Conservation (phyloP, 1,140 invertebrate species). For the Drosophila kohkoa region DNA sequence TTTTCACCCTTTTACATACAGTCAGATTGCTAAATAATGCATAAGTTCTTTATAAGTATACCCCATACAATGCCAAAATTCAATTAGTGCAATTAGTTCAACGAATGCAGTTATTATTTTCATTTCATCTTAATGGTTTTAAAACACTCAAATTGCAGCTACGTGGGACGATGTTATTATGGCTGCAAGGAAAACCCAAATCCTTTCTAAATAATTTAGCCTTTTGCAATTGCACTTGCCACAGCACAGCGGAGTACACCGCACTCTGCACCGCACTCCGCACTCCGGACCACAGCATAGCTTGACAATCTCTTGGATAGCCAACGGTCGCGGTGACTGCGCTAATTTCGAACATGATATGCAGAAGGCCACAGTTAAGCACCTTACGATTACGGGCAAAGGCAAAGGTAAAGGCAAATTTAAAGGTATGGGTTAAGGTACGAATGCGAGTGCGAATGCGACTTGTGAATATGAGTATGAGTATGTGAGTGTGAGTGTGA, state of each 20-base stretch:
- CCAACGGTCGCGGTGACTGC: slow-evolving; percentile 65
- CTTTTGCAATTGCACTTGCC: slow-evolving; percentile 41
- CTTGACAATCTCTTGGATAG: slow-evolving; percentile 63
- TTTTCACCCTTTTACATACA: too few species aligned
- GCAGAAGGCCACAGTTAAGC: slow-evolving; percentile 76
- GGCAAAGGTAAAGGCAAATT: slow-evolving; percentile 5
- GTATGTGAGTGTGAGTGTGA: neutral
- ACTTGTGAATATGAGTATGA: neutral
- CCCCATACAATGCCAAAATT: neutral
- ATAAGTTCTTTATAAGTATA: neutral
- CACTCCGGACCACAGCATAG: slow-evolving; percentile 5
- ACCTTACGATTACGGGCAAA: slow-evolving; percentile 46
- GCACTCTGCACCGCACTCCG: neutral
- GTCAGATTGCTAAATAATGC: too few species aligned
- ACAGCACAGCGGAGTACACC: slow-evolving; percentile 6
- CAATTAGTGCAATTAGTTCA: neutral
- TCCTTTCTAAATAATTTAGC: slow-evolving; percentile 76
- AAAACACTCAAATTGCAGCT: slow-evolving; percentile 17
- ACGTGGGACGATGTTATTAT: slow-evolving; percentile 39
- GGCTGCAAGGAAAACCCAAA: slow-evolving; percentile 63
- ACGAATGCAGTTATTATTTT: neutral
- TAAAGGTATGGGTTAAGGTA: slow-evolving; percentile 1
- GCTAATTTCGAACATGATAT: slow-evolving; percentile 79
- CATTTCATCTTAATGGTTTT: slow-evolving; percentile 3
- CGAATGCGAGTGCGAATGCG: neutral